Evolutionary conservation across 2,797 vertebrate species (phyloP), one percentile per base, ranked within the genome.

Genomic region (Crenuchus spilurus): DNA sequence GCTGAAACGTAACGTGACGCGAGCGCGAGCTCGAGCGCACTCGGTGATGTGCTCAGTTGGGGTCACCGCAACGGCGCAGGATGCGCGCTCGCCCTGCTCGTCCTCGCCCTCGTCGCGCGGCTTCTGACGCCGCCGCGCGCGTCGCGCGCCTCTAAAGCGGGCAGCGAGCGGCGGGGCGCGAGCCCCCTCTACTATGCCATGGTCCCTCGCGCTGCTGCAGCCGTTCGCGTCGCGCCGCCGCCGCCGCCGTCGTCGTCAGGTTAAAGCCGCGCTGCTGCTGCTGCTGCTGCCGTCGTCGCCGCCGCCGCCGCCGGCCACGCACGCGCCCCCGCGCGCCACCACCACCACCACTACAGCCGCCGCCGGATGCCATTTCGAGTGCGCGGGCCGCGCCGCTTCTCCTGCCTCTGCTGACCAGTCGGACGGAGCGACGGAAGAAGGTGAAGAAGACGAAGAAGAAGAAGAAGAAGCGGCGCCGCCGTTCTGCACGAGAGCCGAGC

Each of bases 181-280:
- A 55, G 52, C 52, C 52, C 52, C 6, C 52, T 55, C 93, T 95
- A 87, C 92, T 94, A 93, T 95, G 95, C 94, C 92, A 97, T 97
- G 95, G 89, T 95, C 93, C 93, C 94, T 92, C 92, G 95, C 92
- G 90, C 87, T 94, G 93, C 94, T 94, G 93, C 94, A 92, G 95
- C 94, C 94, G 90, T 82, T 86, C 91, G 92, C 94, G 91, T 90
- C 93, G 91, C 89, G 86, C 92, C 90, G 42, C 42, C 5, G 42
- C 16, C 14, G 3, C 16, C 7, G 42, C 16, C 18, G 42, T 6
- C 4, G 92, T 93, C 91, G 91, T 88, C 92, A 80, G 93, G 87
- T 93, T 94, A 96, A 92, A 94, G 91, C 92, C 92, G 91, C 94
- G 90, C 94, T 92, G 89, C n/a, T 3, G 13, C 42, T 44, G 42